phyloP scores from a whole-genome alignment of 2,113 vertebrate genomes.

The Anguilla rostrata region DNA sequence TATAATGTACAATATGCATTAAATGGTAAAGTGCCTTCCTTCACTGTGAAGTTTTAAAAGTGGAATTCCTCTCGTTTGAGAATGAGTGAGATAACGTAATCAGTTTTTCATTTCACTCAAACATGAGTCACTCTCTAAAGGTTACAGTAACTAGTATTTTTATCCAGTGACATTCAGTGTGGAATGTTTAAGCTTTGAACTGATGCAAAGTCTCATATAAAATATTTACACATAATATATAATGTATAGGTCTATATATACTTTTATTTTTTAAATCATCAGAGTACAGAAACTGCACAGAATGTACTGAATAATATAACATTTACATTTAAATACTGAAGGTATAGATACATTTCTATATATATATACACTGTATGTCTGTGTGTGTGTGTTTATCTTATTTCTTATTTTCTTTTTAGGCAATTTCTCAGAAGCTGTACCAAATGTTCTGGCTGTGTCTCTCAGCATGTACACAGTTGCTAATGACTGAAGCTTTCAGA shows the following conservation, averaged over 20 bases:
- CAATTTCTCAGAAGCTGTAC: neutral
- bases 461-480: neutral
- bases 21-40: neutral
- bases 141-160: conserved; percentile 18
- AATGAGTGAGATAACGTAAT: neutral
- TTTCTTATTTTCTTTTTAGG: neutral
- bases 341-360: neutral
- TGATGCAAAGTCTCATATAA: neutral
- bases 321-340: neutral
- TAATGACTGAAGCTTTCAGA: conserved; percentile 17
- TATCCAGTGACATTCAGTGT: neutral
- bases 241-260: neutral
- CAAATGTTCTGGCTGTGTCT: neutral
- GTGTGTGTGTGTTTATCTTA: too few relatives aligned
- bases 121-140: conserved; percentile 18
- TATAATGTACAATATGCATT: neutral
- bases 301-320: neutral
- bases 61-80: neutral
- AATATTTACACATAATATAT: conserved; percentile 7
- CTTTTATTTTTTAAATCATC: neutral
- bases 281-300: neutral
- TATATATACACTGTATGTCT: neutral
- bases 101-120: neutral
- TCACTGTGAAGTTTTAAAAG: neutral
- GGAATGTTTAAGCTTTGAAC: neutral